Percentiles rank a stretch among this genome's conserved stretches.
Evolutionary conservation across 2,888 invertebrate species (phyloP).

Genomic region (Lasius platythorax): DNA sequence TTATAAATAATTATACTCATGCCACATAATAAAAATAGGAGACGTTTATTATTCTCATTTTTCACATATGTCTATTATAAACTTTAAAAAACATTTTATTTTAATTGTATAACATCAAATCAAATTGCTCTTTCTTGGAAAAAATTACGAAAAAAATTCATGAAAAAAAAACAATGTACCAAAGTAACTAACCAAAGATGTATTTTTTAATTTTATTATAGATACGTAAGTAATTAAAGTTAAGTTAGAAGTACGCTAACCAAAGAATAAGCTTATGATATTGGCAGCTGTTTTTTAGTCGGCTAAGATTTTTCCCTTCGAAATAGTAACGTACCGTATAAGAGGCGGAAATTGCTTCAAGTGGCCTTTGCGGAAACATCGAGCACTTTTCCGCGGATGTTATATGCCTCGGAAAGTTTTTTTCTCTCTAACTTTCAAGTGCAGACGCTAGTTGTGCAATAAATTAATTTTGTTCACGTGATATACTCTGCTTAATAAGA

Average conservation of each 20-base stretch:
- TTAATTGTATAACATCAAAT: slow-evolving; percentile 7
- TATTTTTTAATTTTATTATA: slow-evolving; percentile 37
- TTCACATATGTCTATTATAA: not conserved
- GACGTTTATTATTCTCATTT: not conserved
- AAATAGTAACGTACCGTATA: slow-evolving; percentile 71
- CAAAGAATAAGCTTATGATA: slow-evolving; percentile 60
- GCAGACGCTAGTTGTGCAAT: slow-evolving; percentile 46
- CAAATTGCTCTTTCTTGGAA: not conserved
- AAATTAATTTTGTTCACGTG: slow-evolving; percentile 36
- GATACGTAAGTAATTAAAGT: slow-evolving; percentile 46
- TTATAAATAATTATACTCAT: not conserved
- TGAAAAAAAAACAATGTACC: slow-evolving; percentile 24
- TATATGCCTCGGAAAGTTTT: slow-evolving; percentile 56
- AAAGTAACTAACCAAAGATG: slow-evolving; percentile 61
- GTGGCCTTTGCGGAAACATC: slow-evolving; percentile 77
- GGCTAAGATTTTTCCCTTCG: slow-evolving; percentile 70
- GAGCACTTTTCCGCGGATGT: slow-evolving; percentile 58
- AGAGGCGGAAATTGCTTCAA: slow-evolving; percentile 80
- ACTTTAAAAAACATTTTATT: not conserved
- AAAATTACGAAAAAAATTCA: not conserved
- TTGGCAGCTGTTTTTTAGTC: slow-evolving; percentile 72
- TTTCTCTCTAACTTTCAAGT: slow-evolving; percentile 20
- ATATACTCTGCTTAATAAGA: not conserved
- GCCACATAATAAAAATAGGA: not conserved
- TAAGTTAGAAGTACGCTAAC: slow-evolving; percentile 60